Evolutionary conservation across 2,888 invertebrate genomes (phyloP).

Genomic region (Formica aserva): DNA sequence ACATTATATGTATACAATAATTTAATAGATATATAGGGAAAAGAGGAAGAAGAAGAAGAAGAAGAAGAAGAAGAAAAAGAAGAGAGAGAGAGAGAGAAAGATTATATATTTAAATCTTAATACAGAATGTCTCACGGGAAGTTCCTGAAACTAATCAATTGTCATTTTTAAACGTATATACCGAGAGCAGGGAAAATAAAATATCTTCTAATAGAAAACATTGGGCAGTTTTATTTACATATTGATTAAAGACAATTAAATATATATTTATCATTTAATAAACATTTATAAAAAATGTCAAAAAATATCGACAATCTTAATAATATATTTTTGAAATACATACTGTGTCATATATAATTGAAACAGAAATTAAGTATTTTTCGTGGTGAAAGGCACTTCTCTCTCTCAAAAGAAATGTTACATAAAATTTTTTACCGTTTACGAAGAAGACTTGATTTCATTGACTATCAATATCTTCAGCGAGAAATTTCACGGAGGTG

Average conservation of each 20-base stretch:
- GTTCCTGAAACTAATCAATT: not conserved
- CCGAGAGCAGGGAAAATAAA: not conserved
- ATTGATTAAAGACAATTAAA: not conserved
- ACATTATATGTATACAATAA: not conserved
- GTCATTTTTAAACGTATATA: not conserved
- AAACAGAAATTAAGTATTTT: too few relatives aligned
- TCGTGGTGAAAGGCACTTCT: too few relatives aligned
- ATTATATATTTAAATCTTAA: not conserved
- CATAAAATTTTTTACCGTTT: too few relatives aligned
- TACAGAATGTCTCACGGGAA: not conserved
- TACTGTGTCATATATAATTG: too few relatives aligned
- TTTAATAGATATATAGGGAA: too few relatives aligned
- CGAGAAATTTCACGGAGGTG: not conserved
- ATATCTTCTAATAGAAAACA: not conserved
- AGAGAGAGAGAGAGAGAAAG: not conserved
- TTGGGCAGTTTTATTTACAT: not conserved
- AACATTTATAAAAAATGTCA: not conserved
- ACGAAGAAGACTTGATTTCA: not conserved
- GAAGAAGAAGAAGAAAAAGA: not conserved
- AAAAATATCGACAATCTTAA: not conserved
- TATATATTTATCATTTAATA: not conserved
- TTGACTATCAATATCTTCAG: constrained; percentile 14
- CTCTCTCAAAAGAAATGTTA: too few relatives aligned
- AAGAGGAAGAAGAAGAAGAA: not conserved
- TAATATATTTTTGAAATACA: too few relatives aligned